Evolutionary conservation across 1,140 invertebrate genomes (phyloP).

Genomic region (Drosophila murphyi): DNA sequence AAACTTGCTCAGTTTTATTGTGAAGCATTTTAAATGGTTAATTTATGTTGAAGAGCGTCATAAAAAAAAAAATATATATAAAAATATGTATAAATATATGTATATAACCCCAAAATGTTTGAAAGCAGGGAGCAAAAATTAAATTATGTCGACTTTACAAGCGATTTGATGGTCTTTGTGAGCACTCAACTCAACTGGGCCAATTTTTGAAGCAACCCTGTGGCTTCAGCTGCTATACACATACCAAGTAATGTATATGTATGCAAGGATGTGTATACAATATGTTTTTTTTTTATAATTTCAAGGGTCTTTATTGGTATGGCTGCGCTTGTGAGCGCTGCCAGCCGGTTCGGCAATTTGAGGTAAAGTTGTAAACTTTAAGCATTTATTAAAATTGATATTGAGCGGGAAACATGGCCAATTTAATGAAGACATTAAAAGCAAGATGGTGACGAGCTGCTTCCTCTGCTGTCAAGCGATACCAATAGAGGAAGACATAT

Average conservation of each 20-base stretch:
- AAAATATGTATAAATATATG: neutral
- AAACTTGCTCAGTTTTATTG: slow-evolving; percentile 9
- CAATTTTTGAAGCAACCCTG: neutral
- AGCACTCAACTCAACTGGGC: slow-evolving; percentile 4
- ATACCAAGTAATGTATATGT: neutral
- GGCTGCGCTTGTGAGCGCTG: slow-evolving; percentile 4
- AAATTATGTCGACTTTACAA: slow-evolving; percentile 47
- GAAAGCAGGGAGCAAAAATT: slow-evolving; percentile 27
- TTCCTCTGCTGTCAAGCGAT: neutral
- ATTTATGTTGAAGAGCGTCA: slow-evolving; percentile 32
- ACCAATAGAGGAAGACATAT: neutral
- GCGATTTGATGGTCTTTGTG: slow-evolving; percentile 25
- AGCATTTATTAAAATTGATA: slow-evolving; percentile 37
- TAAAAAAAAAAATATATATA: slow-evolving; percentile 20
- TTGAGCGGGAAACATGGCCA: slow-evolving; percentile 7
- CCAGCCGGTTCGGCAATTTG: slow-evolving; percentile 15
- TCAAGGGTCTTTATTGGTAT: slow-evolving; percentile 25
- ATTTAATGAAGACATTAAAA: slow-evolving; percentile 2
- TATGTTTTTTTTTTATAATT: slow-evolving; percentile 20
- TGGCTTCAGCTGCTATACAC: slow-evolving; percentile 16
- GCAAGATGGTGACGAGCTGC: neutral
- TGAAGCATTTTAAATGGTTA: slow-evolving; percentile 47
- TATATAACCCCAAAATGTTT: slow-evolving; percentile 13
- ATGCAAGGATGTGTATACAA: neutral
- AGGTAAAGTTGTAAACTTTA: slow-evolving; percentile 37